Conservation (phyloP, 2,888 invertebrate genomes). For the Salpingus planirostris region DNA sequence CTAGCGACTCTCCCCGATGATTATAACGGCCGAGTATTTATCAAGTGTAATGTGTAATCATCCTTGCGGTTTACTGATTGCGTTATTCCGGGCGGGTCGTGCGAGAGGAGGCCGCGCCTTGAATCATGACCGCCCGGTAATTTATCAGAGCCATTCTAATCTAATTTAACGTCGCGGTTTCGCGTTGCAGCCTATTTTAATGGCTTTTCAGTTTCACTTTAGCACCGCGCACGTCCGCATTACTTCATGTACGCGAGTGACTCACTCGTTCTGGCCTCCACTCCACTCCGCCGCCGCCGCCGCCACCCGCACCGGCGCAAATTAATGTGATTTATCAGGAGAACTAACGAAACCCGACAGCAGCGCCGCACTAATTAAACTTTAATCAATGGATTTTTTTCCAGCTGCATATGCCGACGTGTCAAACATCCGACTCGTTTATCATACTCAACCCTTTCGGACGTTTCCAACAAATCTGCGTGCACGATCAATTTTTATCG, state of each 20-base stretch:
- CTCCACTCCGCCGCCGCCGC: no score
- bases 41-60: conserved; percentile 37
- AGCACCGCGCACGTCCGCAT: conserved; percentile 2
- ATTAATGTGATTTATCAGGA: not conserved
- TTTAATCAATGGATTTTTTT: conserved; percentile 5
- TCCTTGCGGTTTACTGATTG: conserved; percentile 37
- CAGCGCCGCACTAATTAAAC: conserved; percentile 3
- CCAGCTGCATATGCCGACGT: not conserved
- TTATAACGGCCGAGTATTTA: conserved; percentile 33
- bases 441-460: no score
- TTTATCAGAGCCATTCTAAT: conserved; percentile 34
- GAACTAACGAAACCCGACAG: conserved; percentile 1
- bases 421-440: conserved; percentile 3
- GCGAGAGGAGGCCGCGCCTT: no score
- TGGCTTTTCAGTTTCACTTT: not conserved
- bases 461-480: no score
- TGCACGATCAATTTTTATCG: no score
- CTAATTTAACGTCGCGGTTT: conserved; percentile 33
- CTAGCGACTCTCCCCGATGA: conserved; percentile 16
- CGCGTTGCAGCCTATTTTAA: conserved; percentile 28
- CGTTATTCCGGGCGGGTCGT: conserved; percentile 36
- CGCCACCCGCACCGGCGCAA: no score
- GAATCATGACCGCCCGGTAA: conserved; percentile 31
- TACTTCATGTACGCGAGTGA: not conserved
- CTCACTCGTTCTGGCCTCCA: not conserved